Conservation (phyloP, 2,888 invertebrate genomes). For the Mamestra brassicae region DNA sequence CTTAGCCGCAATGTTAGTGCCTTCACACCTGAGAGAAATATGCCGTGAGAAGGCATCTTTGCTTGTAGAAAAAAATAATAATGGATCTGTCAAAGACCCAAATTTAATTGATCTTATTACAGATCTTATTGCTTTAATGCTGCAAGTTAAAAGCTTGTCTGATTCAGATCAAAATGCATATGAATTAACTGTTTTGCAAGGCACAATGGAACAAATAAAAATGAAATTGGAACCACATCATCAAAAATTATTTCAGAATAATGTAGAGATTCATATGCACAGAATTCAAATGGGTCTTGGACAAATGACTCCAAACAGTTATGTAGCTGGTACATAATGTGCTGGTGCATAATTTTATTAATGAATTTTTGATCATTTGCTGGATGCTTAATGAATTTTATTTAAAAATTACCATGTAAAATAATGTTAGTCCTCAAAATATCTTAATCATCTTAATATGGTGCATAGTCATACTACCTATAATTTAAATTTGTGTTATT, state of each 20-base stretch:
- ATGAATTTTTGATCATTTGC: slow-evolving; percentile 32
- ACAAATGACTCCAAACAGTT: slow-evolving; percentile 80
- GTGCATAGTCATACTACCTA: slow-evolving; percentile 54
- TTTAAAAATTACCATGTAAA: slow-evolving; percentile 35
- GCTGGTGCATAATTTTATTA: slow-evolving; percentile 45
- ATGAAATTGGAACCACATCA: slow-evolving; percentile 94
- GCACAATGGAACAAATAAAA: slow-evolving; percentile 97
- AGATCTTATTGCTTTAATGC: slow-evolving; percentile 96
- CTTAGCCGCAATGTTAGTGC: slow-evolving; percentile 96
- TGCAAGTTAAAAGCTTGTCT: slow-evolving; percentile 95
- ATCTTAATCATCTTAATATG: slow-evolving; percentile 19
- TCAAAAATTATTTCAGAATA: slow-evolving; percentile 95
- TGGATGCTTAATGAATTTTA: slow-evolving; percentile 51
- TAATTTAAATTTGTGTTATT: slow-evolving; percentile 39
- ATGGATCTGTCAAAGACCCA: slow-evolving; percentile 91
- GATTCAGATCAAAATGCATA: slow-evolving; percentile 97
- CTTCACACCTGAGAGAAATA: slow-evolving; percentile 96
- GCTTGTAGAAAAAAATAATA: slow-evolving; percentile 94
- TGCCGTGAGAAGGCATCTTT: slow-evolving; percentile 96
- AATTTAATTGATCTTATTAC: slow-evolving; percentile 95
- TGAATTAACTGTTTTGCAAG: slow-evolving; percentile 97
- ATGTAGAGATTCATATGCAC: slow-evolving; percentile 97
- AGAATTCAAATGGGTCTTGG: slow-evolving; percentile 95
- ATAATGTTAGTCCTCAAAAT: slow-evolving; percentile 33
- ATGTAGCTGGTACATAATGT: slow-evolving; percentile 75